phyloP scores from a whole-genome alignment of 2,113 vertebrate genomes.

The Cheirogaleus medius region DNA sequence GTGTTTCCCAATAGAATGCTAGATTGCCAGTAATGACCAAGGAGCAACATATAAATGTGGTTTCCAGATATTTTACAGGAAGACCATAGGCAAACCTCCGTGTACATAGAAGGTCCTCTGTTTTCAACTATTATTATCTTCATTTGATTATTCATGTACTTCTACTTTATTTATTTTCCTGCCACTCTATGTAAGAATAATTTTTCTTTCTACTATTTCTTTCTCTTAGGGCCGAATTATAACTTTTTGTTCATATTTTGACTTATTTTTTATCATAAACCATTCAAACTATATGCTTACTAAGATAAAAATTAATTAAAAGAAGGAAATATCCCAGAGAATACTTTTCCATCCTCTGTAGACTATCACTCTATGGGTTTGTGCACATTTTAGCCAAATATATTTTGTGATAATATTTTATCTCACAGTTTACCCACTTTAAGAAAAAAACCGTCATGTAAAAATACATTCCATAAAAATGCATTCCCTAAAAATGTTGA shows the following conservation, averaged over 20 bases:
- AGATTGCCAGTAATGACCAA: not conserved
- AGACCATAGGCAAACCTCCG: not conserved
- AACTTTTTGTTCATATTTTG: not conserved
- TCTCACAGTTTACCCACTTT: not conserved
- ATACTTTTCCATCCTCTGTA: not conserved
- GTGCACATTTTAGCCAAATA: not conserved
- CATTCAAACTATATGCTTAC: not conserved
- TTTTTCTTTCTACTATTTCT: not conserved
- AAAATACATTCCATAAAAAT: not conserved
- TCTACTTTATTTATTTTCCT: not conserved
- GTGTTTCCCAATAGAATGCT: not conserved
- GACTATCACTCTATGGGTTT: not conserved
- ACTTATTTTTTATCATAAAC: conserved; percentile 34
- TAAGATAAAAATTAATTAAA: conserved; percentile 8
- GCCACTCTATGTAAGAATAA: not conserved
- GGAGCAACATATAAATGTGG: not conserved
- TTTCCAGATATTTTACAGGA: not conserved
- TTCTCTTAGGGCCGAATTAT: not conserved
- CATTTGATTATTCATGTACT: not conserved
- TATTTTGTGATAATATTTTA: conserved; percentile 2
- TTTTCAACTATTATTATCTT: not conserved
- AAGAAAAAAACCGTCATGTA: not conserved
- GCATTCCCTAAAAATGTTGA: not conserved
- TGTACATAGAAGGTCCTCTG: not conserved
- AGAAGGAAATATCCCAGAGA: not conserved